Evolutionary conservation across 2,888 invertebrate species (phyloP), one percentile per base, ranked within the genome.

Genomic region (Agapetus fuscipes): DNA sequence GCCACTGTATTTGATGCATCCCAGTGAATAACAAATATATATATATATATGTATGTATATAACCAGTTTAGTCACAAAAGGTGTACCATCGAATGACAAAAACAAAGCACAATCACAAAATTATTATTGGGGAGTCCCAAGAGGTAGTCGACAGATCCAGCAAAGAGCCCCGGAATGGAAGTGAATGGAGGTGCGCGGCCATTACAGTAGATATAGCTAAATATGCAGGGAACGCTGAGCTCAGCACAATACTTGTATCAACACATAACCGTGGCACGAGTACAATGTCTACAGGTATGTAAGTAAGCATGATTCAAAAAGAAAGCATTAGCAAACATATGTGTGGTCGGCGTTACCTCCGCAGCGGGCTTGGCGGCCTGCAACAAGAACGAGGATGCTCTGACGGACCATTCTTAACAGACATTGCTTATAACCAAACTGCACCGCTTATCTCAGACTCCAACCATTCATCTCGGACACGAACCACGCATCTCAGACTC

Each of bases 301-400:
- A 49, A 49, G 46, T 36, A 49, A 43, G 43, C 45, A 65, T 65
- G 63, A 64, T 61, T 64, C 62, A 63, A 48, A 46, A 48, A 64
- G 45, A 60, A 69, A 69, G 68, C 69, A 61, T 65, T 62, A 66
- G 60, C 62, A 58, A 59, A 61, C 63, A 43, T 39, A 34, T 39
- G 35, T 58, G 57, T 55, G 58, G 41, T 25, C 39, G 45, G 66
- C 58, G 63, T 74, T 74, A 78, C 77, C 76, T 78, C 77, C 58
- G 72, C 72, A 65, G 75, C 74, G 68, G 78, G 76, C 71, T 76
- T 77, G 69, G 72, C 72, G 69, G 77, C 76, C 77, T 78, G 78
- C 58, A 78, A 78, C 72, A 76, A 71, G 68, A 72, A 53, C 50
- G 42, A 50, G 48, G 49, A 43, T 43, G 43, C 42, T 45, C 41